Percentiles rank a stretch among this genome's conserved stretches.
phyloP scores from a whole-genome alignment of 1,140 invertebrate genomes.

The Drosophila athabasca region DNA sequence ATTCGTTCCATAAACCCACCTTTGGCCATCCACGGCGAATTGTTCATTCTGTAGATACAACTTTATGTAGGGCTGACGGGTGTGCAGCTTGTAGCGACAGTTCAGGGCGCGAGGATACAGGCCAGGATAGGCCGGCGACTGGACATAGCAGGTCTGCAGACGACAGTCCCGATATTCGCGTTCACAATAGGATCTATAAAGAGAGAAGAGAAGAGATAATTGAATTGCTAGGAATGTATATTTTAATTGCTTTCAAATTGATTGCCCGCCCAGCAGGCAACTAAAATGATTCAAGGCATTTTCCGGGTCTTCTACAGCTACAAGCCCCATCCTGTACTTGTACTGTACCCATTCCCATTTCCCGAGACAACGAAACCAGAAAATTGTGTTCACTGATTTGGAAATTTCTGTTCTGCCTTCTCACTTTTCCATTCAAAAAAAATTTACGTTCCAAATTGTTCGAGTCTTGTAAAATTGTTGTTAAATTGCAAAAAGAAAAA shows the following conservation, averaged over 20 bases:
- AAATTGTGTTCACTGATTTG: conserved; percentile 81
- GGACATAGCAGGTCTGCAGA: conserved; percentile 95
- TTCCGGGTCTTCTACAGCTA: conserved; percentile 25
- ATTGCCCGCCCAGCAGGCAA: conserved; percentile 47
- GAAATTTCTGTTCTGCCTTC: conserved; percentile 48
- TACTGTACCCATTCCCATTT: conserved; percentile 19
- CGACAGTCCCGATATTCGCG: conserved; percentile 92
- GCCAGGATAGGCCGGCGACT: conserved; percentile 95
- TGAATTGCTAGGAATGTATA: conserved; percentile 50
- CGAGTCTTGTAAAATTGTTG: conserved; percentile 67
- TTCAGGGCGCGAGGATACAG: conserved; percentile 95
- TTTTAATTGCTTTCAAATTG: conserved; percentile 72
- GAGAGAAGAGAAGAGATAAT: conserved; percentile 22
- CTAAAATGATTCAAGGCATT: conserved; percentile 61
- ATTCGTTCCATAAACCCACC: conserved; percentile 76
- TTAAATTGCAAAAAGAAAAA: conserved; percentile 67
- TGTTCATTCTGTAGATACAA: conserved; percentile 96
- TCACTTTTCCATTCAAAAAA: not conserved
- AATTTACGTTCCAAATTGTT: not conserved
- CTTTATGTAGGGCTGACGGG: conserved; percentile 93
- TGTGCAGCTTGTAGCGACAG: conserved; percentile 94
- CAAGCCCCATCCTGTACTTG: not conserved
- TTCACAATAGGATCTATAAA: conserved; percentile 92
- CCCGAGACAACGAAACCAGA: conserved; percentile 71
- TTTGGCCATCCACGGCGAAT: conserved; percentile 96